Conservation (phyloP, 1,140 invertebrate genomes). For the Chelonus insularis region DNA sequence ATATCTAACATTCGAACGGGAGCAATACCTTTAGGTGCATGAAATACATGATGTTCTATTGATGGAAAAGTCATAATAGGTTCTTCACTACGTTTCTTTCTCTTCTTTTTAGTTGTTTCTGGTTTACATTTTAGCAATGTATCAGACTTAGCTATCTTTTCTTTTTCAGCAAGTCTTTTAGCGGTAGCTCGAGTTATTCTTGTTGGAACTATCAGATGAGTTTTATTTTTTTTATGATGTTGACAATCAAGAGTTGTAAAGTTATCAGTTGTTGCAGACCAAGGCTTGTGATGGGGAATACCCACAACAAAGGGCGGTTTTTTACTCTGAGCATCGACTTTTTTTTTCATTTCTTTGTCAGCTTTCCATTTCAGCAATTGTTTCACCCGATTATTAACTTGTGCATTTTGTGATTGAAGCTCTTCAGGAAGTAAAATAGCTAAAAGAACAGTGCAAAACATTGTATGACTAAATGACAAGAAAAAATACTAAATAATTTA, state of each 20-base stretch:
- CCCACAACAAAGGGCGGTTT: constrained; percentile 55
- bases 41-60: too few relatives aligned
- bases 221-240: neutral
- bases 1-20: too few relatives aligned
- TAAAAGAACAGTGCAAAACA: neutral
- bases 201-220: constrained; percentile 30
- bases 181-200: constrained; percentile 46
- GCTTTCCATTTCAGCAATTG: constrained; percentile 49
- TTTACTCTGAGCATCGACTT: constrained; percentile 37
- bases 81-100: too few relatives aligned
- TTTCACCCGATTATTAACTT: constrained; percentile 12
- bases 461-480: too few relatives aligned
- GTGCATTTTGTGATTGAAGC: neutral
- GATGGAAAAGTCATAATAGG: too few relatives aligned
- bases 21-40: too few relatives aligned
- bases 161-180: constrained; percentile 36
- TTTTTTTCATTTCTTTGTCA: constrained; percentile 41
- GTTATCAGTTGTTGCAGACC: constrained; percentile 39
- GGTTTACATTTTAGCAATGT: neutral
- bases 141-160: neutral
- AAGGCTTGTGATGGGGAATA: constrained; percentile 47
- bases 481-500: too few relatives aligned
- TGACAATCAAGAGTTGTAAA: constrained; percentile 11
- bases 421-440: neutral
- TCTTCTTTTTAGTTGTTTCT: too few relatives aligned